These are phyloP conservation scores for Diaprepes abbreviatus DNA, from an alignment of 2,888 invertebrate species.

Conservation along the genomic window DNA sequence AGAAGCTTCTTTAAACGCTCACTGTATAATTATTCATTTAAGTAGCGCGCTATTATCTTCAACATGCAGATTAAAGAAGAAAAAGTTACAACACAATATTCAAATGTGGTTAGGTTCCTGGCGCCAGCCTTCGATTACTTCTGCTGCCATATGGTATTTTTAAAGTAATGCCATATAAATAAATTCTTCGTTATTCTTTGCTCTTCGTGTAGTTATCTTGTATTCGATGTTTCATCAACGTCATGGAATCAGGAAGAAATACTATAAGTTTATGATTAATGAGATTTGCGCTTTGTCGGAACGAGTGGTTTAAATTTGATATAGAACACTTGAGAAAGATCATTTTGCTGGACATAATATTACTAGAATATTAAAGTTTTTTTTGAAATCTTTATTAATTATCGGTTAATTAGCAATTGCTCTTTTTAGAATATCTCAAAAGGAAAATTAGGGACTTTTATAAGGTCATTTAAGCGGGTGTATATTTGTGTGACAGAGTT, in stretches of 20 bases:
- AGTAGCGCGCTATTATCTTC: conserved; percentile 2
- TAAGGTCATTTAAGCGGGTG: too few relatives aligned
- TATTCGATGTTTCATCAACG: conserved; percentile 14
- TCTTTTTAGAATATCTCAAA: too few relatives aligned
- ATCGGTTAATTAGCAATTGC: too few relatives aligned
- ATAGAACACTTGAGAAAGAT: neutral
- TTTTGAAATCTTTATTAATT: too few relatives aligned
- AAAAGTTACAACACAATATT: conserved; percentile 15
- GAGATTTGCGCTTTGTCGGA: conserved; percentile 6
- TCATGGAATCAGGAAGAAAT: conserved; percentile 25
- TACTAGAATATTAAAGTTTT: too few relatives aligned
- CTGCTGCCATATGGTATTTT: conserved; percentile 34
- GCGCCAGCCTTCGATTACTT: conserved; percentile 31
- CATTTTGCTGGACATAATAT: too few relatives aligned
- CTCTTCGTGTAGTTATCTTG: conserved; percentile 15
- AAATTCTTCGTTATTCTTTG: conserved; percentile 25
- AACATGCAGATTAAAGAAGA: neutral
- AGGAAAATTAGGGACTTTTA: too few relatives aligned
- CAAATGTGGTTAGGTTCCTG: conserved; percentile 24
- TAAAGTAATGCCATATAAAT: conserved; percentile 27
- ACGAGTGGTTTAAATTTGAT: conserved; percentile 3
- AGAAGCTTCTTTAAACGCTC: too few relatives aligned
- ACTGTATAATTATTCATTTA: neutral
- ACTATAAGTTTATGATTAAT: conserved; percentile 24
- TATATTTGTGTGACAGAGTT: too few relatives aligned